Percentiles rank a stretch among this genome's conserved stretches.
phyloP scores from a whole-genome alignment of 2,888 invertebrate species.

The Cybosia mesomella region DNA sequence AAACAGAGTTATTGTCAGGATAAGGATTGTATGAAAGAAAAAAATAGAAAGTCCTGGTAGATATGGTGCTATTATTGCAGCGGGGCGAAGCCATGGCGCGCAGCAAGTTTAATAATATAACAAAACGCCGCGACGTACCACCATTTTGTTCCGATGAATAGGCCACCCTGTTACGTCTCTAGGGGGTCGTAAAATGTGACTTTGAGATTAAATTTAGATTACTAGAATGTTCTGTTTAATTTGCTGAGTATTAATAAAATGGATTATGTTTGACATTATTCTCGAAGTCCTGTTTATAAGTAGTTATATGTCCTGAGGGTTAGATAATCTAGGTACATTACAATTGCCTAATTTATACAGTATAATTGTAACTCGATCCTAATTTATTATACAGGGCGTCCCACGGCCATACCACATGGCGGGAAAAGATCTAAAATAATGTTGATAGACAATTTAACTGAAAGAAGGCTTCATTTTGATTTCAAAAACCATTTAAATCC shows the following conservation, averaged over 20 bases:
- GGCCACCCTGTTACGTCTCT: conserved; percentile 10
- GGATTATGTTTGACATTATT: background rate
- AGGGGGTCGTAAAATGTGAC: conserved; percentile 18
- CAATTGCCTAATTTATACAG: background rate
- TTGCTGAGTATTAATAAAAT: conserved; percentile 14
- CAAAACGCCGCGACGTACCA: background rate
- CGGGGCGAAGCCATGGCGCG: too few species aligned
- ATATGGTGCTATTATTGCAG: too few species aligned
- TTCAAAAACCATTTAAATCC: too few species aligned
- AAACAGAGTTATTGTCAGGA: too few species aligned
- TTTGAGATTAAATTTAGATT: conserved; percentile 22
- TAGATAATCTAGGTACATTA: background rate
- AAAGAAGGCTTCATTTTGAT: too few species aligned
- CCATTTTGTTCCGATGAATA: background rate
- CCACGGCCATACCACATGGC: too few species aligned
- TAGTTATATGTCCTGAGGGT: background rate
- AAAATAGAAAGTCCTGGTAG: too few species aligned
- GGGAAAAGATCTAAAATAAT: too few species aligned
- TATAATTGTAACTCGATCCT: background rate
- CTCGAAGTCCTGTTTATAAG: conserved; percentile 6
- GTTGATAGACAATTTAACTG: too few species aligned
- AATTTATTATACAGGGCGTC: background rate
- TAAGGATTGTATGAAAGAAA: too few species aligned
- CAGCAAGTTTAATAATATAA: background rate
- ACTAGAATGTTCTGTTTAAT: conserved; percentile 15